A percentile compares a stretch with the other conserved stretches of the same genome.
Conservation (phyloP, 2,888 invertebrate genomes). For the Torymus auratus region DNA sequence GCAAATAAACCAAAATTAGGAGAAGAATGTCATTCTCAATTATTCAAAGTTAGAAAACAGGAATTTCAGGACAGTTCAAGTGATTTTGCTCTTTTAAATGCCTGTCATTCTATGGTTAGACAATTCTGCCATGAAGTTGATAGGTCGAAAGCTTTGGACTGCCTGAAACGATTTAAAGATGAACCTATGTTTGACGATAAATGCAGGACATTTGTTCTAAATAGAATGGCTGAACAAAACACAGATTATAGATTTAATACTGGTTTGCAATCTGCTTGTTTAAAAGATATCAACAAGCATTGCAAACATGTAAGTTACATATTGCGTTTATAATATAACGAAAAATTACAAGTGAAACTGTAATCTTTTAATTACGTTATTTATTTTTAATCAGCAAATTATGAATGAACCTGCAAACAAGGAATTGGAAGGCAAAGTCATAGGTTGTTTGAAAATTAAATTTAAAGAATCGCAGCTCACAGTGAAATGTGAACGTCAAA, state of each 20-base stretch:
- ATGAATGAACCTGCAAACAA: slow-evolving; percentile 78
- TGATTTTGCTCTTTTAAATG: slow-evolving; percentile 90
- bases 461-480: slow-evolving; percentile 87
- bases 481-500: slow-evolving; percentile 87
- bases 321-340: slow-evolving; percentile 72
- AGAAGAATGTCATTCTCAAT: slow-evolving; percentile 85
- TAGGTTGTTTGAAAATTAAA: slow-evolving; percentile 89
- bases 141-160: slow-evolving; percentile 84
- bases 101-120: slow-evolving; percentile 91
- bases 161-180: slow-evolving; percentile 88
- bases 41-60: slow-evolving; percentile 91
- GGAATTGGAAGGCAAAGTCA: slow-evolving; percentile 89
- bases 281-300: slow-evolving; percentile 87
- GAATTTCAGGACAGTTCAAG: slow-evolving; percentile 91
- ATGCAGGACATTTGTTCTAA: slow-evolving; percentile 90
- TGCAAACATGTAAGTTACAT: slow-evolving; percentile 79
- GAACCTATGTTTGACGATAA: slow-evolving; percentile 88
- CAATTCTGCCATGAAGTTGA: slow-evolving; percentile 86
- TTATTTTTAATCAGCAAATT: slow-evolving; percentile 61
- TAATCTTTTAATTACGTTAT: slow-evolving; percentile 57
- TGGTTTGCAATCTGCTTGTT: slow-evolving; percentile 88
- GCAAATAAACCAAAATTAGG: slow-evolving; percentile 80
- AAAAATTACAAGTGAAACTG: slow-evolving; percentile 74
- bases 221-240: slow-evolving; percentile 93
- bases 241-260: slow-evolving; percentile 94